Conservation (phyloP, 2,113 vertebrate genomes). For the Paramisgurnus dabryanus region DNA sequence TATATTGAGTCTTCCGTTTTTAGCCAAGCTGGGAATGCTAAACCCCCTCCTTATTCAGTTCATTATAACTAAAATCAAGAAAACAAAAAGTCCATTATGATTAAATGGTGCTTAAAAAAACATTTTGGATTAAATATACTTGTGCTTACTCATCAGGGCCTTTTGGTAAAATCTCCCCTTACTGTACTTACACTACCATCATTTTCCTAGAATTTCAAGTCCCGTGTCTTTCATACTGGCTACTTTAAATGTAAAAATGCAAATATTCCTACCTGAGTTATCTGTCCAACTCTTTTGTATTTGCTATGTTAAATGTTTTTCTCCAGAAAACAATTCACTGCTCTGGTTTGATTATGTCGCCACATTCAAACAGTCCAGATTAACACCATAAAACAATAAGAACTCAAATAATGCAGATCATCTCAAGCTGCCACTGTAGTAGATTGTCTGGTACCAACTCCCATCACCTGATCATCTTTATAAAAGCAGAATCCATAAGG, state of each 20-base stretch:
- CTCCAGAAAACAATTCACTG: neutral
- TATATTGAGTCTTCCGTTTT: neutral
- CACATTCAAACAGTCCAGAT: neutral
- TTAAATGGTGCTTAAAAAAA: neutral
- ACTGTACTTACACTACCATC: neutral
- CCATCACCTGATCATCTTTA: conserved; percentile 37
- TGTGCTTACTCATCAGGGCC: conserved; percentile 1
- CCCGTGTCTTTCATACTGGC: conserved; percentile 1
- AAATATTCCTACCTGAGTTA: conserved; percentile 42
- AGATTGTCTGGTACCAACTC: conserved; percentile 42
- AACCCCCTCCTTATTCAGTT: neutral
- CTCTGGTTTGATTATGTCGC: neutral
- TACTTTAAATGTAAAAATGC: conserved; percentile 27
- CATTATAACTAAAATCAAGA: neutral
- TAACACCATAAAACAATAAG: neutral
- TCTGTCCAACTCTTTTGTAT: conserved; percentile 22
- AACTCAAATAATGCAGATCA: conserved; percentile 27
- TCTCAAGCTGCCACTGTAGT: conserved; percentile 42
- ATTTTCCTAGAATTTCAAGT: neutral
- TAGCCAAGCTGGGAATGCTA: neutral
- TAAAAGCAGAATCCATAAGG: conserved; percentile 21
- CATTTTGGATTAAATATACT: neutral
- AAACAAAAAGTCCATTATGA: neutral
- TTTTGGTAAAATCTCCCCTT: conserved; percentile 6
- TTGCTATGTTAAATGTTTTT: neutral